Percentiles rank a stretch among this genome's conserved stretches.
Evolutionary conservation across 2,797 vertebrate genomes (phyloP).

Genomic region (Furcifer pardalis): DNA sequence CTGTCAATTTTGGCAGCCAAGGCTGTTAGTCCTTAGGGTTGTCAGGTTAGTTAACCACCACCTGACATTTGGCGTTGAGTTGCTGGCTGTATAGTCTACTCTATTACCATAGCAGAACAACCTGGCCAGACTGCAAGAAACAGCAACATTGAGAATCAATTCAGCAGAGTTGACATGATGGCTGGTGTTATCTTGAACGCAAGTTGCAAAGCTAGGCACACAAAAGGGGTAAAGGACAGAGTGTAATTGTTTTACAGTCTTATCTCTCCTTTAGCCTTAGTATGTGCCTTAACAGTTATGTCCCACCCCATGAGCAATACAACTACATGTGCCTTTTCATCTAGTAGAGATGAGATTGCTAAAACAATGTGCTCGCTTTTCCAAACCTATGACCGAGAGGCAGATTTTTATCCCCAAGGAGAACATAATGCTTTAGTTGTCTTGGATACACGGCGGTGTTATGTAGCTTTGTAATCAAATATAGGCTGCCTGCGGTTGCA

Average conservation of each 20-base stretch:
- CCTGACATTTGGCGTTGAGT: no score
- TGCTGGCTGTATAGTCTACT: no score
- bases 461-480: slow-evolving; percentile 81
- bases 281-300: not conserved
- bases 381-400: slow-evolving; percentile 71
- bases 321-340: slow-evolving; percentile 71
- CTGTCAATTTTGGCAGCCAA: no score
- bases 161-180: not conserved
- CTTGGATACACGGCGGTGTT: slow-evolving; percentile 81
- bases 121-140: no score
- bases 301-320: slow-evolving; percentile 38
- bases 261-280: not conserved
- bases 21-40: no score
- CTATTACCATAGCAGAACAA: no score
- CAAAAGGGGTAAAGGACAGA: fast-evolving
- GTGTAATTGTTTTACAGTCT: not conserved
- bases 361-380: slow-evolving; percentile 61
- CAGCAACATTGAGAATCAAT: no score
- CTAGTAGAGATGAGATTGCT: slow-evolving; percentile 51
- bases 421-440: slow-evolving; percentile 81
- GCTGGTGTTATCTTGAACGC: not conserved
- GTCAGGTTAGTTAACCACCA: no score
- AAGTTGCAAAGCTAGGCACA: not conserved
- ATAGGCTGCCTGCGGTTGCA: slow-evolving; percentile 66
- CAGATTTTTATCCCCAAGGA: slow-evolving; percentile 76